Evolutionary conservation across 2,888 invertebrate genomes (phyloP), one percentile per base, ranked within the genome.

Genomic region (Temnothorax unifasciatus): DNA sequence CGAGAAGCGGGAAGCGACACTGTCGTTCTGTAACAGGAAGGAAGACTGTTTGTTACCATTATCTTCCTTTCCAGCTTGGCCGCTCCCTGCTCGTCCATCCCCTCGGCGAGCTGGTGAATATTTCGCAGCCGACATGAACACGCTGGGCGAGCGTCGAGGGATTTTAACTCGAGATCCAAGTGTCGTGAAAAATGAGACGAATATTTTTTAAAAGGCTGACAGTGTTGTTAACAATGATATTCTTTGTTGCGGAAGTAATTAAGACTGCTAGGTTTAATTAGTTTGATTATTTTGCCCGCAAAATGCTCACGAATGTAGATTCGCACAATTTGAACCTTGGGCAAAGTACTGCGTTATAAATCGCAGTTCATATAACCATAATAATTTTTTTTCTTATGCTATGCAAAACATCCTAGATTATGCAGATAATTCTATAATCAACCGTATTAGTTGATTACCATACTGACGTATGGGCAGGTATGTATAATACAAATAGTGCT

Each of bases 41-140:
- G 94, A 95, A 95, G 94, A 94, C 94, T 92, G 94, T 95, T 94
- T 95, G 95, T 95, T 94, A 95, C 93, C 92, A 94, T 95, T 95
- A 95, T 95, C 95, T 94, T 84, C 91, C 90, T 93, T 93, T 92
- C 84, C 73, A 74, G 54, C 73, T 52, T 38, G 68, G 15, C 77
- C 66, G 54, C 50, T n/a, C 38, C 68, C 69, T 41, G 21, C 57
- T n/a, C 57, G 29, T 63, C 59, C 47, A 74, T 59, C 77, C 54
- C 66, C 47, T 15, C 21, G 44, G 21, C 79, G 57, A 73, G 29
- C 29, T 59, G 21, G 59, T 59, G 59, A 81, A 74, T 59, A 74
- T 59, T 59, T 74, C 57, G 79, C 59, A 5, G 79, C 34, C 59
- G 73, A 38, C 59, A 81, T 59, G 59, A 81, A 59, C 74, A 21